Percentiles rank a stretch among this genome's conserved stretches.
phyloP scores from a whole-genome alignment of 2,888 invertebrate genomes.

The Cryptocephalus primarius region DNA sequence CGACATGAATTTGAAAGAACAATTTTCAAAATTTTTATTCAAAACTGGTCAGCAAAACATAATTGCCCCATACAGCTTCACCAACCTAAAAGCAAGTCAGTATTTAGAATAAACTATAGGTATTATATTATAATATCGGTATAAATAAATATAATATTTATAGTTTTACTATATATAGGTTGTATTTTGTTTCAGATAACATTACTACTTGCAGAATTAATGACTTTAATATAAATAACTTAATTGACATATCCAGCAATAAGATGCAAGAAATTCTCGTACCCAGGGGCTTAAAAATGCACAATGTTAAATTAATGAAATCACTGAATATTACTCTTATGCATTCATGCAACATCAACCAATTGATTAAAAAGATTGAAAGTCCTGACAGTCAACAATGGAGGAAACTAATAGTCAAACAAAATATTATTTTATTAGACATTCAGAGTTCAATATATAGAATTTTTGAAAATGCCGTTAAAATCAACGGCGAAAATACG shows the following conservation, averaged over 20 bases:
- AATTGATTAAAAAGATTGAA: constrained; percentile 12
- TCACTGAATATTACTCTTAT: constrained; percentile 11
- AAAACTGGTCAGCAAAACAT: constrained; percentile 24
- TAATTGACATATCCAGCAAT: constrained; percentile 17
- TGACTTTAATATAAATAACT: constrained; percentile 14
- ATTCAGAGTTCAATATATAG: constrained; percentile 14
- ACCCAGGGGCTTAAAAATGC: constrained; percentile 12
- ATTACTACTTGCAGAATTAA: constrained; percentile 19
- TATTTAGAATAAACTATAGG: not conserved
- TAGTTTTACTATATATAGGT: no score
- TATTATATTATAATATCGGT: no score
- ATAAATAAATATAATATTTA: no score
- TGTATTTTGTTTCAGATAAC: constrained; percentile 15
- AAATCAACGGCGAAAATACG: constrained; percentile 15
- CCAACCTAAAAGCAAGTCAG: constrained; percentile 24
- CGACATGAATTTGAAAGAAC: constrained; percentile 20
- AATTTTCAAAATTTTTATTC: constrained; percentile 21
- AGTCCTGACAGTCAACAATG: constrained; percentile 18
- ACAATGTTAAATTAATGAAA: constrained; percentile 4
- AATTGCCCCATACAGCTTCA: constrained; percentile 20
- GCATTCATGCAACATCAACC: constrained; percentile 16
- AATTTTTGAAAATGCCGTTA: constrained; percentile 24
- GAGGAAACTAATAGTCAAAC: constrained; percentile 15
- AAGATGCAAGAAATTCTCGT: constrained; percentile 15
- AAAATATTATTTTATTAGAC: constrained; percentile 22